Evolutionary conservation across 1,140 invertebrate species (phyloP).

Genomic region (Zaprionus gabonicus): DNA sequence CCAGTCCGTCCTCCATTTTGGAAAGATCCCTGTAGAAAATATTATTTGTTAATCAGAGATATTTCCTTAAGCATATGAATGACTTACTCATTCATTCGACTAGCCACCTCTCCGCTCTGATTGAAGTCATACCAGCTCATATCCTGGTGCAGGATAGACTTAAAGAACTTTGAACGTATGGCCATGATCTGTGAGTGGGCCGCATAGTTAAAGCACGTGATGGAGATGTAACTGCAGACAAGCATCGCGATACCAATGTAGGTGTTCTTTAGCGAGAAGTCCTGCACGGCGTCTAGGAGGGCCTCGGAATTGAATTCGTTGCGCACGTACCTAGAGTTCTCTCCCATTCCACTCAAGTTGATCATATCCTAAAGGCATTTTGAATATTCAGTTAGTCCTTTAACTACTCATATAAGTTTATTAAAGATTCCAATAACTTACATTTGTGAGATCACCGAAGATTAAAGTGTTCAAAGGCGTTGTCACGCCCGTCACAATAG

Average conservation of each 20-base stretch:
- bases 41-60: background rate
- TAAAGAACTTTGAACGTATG: conserved; percentile 87
- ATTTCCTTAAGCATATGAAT: background rate
- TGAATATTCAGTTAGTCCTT: too few relatives aligned
- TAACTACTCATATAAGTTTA: background rate
- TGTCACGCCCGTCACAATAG: conserved; percentile 87
- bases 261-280: conserved; percentile 87
- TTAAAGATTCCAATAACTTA: conserved; percentile 36
- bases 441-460: conserved; percentile 88
- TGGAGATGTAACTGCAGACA: conserved; percentile 87
- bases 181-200: conserved; percentile 88
- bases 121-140: conserved; percentile 94
- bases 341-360: conserved; percentile 7
- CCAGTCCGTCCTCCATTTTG: conserved; percentile 95
- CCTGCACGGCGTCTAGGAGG: conserved; percentile 84
- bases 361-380: conserved; percentile 51
- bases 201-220: conserved; percentile 88
- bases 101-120: conserved; percentile 92
- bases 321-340: too few relatives aligned
- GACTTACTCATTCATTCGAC: conserved; percentile 92
- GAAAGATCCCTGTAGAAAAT: conserved; percentile 90
- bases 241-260: conserved; percentile 87
- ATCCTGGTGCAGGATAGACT: conserved; percentile 88
- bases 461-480: conserved; percentile 89
- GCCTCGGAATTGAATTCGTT: background rate